Conservation (phyloP, 53 echinoderm and acorn worm genomes). For the Stichopus horrens region DNA sequence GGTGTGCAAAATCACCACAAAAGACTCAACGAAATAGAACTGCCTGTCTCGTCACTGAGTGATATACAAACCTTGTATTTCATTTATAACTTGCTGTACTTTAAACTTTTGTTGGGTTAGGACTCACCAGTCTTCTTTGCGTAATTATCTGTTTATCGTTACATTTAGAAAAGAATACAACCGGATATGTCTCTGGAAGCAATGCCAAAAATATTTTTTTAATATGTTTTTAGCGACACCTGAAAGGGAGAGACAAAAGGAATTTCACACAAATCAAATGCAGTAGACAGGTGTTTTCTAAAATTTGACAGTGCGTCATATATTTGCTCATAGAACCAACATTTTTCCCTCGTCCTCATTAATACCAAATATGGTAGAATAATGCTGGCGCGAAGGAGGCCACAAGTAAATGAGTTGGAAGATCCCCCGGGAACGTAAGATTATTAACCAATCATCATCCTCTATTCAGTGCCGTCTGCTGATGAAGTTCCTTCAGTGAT, state of each 20-base stretch:
- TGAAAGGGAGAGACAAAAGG: not conserved
- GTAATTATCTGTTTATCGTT: too few species aligned
- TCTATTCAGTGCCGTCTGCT: slow-evolving; percentile 21
- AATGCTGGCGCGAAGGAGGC: slow-evolving; percentile 31
- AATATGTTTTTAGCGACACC: not conserved
- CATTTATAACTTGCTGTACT: too few species aligned
- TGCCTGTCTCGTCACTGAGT: too few species aligned
- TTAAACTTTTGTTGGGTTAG: too few species aligned
- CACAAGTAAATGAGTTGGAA: slow-evolving; percentile 28
- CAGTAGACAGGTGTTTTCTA: slow-evolving; percentile 47
- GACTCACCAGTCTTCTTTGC: too few species aligned
- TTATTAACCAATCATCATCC: slow-evolving; percentile 47
- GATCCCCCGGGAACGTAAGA: slow-evolving; percentile 22
- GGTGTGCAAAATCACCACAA: too few species aligned
- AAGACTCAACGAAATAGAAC: too few species aligned
- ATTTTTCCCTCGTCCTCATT: slow-evolving; percentile 38
- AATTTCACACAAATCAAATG: slow-evolving; percentile 26
- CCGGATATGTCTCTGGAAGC: slow-evolving; percentile 4
- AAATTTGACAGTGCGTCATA: slow-evolving; percentile 38
- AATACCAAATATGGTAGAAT: slow-evolving; percentile 44
- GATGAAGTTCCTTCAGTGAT: not conserved
- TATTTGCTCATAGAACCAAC: slow-evolving; percentile 17
- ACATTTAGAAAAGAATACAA: not conserved
- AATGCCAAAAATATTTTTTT: not conserved
- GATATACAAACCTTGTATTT: too few species aligned